Percentiles rank a stretch among this genome's conserved stretches.
Conservation (phyloP, 2,797 vertebrate genomes). For the Lateolabrax maculatus region DNA sequence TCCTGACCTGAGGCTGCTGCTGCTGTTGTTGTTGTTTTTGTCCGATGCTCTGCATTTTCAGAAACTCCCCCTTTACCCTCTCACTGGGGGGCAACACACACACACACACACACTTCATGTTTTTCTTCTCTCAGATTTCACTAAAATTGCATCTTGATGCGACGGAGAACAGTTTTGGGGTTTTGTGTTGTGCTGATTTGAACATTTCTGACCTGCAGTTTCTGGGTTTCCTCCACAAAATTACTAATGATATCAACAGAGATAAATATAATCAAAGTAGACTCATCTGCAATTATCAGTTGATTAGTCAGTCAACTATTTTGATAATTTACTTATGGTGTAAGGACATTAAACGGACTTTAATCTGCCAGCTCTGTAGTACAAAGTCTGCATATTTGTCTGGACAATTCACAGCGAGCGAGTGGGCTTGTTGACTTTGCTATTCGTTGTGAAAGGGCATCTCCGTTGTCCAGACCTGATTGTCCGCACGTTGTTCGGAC, state of each 20-base stretch:
- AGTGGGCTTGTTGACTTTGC: too few relatives aligned
- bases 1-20: conserved; percentile 47
- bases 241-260: too few relatives aligned
- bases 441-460: too few relatives aligned
- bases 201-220: neutral
- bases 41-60: conserved; percentile 11
- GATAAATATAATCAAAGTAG: too few relatives aligned
- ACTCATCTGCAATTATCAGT: too few relatives aligned
- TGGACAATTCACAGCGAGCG: too few relatives aligned
- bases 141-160: conserved; percentile 39
- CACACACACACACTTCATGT: conserved; percentile 29
- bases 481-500: too few relatives aligned
- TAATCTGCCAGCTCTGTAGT: too few relatives aligned
- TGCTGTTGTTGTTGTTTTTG: conserved; percentile 63
- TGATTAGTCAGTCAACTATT: too few relatives aligned
- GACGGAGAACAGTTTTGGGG: neutral
- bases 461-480: too few relatives aligned
- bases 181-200: conserved; percentile 37
- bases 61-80: conserved; percentile 11
- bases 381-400: too few relatives aligned
- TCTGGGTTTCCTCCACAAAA: neutral
- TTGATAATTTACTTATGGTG: too few relatives aligned
- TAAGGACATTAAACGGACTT: neutral
- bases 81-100: conserved; percentile 10
- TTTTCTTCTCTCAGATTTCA: conserved; percentile 48